Conservation (phyloP, 2,113 vertebrate species). For the Oostethus manadensis region DNA sequence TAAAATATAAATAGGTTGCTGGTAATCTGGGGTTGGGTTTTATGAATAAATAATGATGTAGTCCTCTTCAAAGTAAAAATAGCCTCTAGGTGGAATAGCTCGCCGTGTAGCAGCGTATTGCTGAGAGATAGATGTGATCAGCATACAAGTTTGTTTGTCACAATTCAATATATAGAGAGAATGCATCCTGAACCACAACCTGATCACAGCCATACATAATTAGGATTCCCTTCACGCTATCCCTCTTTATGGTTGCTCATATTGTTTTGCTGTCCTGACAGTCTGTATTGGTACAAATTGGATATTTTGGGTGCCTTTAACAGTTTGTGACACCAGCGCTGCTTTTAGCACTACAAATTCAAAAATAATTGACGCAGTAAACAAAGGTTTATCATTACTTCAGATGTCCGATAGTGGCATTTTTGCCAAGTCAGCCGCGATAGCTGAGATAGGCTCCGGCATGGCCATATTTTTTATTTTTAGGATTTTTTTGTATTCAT, state of each 20-base stretch:
- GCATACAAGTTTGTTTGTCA: background rate
- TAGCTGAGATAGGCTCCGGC: too few relatives aligned
- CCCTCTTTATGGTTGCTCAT: background rate
- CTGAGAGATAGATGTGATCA: slow-evolving; percentile 2
- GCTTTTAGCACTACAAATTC: too few relatives aligned
- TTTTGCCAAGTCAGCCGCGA: too few relatives aligned
- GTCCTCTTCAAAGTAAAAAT: slow-evolving; percentile 40
- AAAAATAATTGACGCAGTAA: too few relatives aligned
- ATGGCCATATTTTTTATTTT: too few relatives aligned
- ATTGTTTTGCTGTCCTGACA: too few relatives aligned
- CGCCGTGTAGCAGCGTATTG: background rate
- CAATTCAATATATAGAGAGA: background rate
- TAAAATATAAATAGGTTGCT: slow-evolving; percentile 67
- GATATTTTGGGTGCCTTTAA: too few relatives aligned
- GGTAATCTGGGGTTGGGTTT: slow-evolving; percentile 59
- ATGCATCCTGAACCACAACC: background rate
- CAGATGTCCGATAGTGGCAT: too few relatives aligned
- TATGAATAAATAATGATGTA: slow-evolving; percentile 61
- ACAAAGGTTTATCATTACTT: too few relatives aligned
- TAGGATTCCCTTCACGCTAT: background rate
- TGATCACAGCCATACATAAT: background rate
- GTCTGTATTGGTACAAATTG: too few relatives aligned
- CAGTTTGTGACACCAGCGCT: too few relatives aligned
- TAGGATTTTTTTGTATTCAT: too few relatives aligned
- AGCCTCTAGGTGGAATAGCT: slow-evolving; percentile 30